A percentile compares a stretch with the other conserved stretches of the same genome.
These are phyloP conservation scores for Gymnothorax reevesii DNA, from an alignment of 2,797 vertebrate genomes.

Conservation along the genomic window DNA sequence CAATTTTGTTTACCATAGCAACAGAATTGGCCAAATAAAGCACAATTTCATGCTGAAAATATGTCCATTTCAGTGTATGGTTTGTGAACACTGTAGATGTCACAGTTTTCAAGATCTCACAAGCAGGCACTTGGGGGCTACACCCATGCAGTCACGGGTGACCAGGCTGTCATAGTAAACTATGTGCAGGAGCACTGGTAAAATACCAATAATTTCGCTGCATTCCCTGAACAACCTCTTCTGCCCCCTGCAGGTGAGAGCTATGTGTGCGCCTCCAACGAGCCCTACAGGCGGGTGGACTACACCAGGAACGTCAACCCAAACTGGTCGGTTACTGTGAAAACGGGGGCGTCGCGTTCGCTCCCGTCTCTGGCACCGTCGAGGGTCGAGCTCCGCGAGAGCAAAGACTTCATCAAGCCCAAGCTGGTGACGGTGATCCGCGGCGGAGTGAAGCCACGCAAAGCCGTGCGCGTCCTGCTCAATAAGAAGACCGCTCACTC, in stretches of 20 bases:
- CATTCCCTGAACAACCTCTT: background rate
- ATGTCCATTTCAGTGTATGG: too few species aligned
- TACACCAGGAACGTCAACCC: conserved; percentile 95
- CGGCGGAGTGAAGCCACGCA: conserved; percentile 93
- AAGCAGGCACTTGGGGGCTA: too few species aligned
- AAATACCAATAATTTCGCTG: background rate
- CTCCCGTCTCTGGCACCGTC: conserved; percentile 73
- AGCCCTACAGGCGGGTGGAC: conserved; percentile 89
- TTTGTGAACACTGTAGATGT: too few species aligned
- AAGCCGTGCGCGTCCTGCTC: conserved; percentile 93
- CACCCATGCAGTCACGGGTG: too few species aligned
- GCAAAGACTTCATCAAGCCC: conserved; percentile 96
- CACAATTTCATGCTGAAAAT: too few species aligned
- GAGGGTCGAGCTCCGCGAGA: conserved; percentile 81
- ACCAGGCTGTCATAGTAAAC: too few species aligned
- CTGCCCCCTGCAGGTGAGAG: conserved; percentile 82
- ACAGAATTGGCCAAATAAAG: too few species aligned
- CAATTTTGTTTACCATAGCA: too few species aligned
- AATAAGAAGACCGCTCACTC: conserved; percentile 99
- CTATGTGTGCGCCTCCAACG: conserved; percentile 95
- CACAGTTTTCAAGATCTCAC: too few species aligned
- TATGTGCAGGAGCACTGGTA: background rate
- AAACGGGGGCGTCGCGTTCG: conserved; percentile 78
- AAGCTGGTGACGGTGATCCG: conserved; percentile 97
- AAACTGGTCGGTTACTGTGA: conserved; percentile 94